Evolutionary conservation across 2,888 invertebrate species (phyloP), one percentile per base, ranked within the genome.

Genomic region (Dryobota labecula): DNA sequence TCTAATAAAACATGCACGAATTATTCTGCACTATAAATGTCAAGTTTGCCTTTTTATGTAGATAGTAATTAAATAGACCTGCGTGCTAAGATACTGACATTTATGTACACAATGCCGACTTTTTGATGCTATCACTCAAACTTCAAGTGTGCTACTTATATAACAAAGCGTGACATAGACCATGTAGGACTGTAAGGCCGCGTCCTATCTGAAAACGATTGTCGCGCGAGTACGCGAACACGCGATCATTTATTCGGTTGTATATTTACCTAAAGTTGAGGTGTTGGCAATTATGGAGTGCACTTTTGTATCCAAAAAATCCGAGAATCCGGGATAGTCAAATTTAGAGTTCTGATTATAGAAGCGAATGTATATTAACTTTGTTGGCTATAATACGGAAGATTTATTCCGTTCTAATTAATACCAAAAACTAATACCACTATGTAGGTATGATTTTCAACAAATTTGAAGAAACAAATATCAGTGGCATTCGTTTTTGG

Each of bases 81-180:
- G 68, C 70, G 72, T 70, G 51, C 65, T 49, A 63, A 82, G 69
- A 70, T 76, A 74, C 71, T 85, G 84, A 73, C 81, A 84, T 77
- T 84, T 82, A 57, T 73, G 68, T 74, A 18, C 69, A 83, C 72
- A 84, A 84, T 82, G 71, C 36, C 54, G 49, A 45, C 24, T 58
- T 45, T 56, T 69, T 71, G 83, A 86, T 84, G 79, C 36, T 56
- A 83, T 85, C 85, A 60, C 56, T 73, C 67, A 58, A 71, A 64
- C 56, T 70, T 65, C 41, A 64, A 81, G 73, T 82, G 82, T 70
- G 57, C 75, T 58, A 80, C 67, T 68, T 58, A 84, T 80, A 84
- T 82, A 72, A 76, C 57, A 71, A 74, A 78, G 49, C 65, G 68
- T 74, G 80, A 65, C 58, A 63, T 60, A 41, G 62, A 67, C 66